phyloP scores from a whole-genome alignment of 2,888 invertebrate species.

The Trichopoda pennipes region DNA sequence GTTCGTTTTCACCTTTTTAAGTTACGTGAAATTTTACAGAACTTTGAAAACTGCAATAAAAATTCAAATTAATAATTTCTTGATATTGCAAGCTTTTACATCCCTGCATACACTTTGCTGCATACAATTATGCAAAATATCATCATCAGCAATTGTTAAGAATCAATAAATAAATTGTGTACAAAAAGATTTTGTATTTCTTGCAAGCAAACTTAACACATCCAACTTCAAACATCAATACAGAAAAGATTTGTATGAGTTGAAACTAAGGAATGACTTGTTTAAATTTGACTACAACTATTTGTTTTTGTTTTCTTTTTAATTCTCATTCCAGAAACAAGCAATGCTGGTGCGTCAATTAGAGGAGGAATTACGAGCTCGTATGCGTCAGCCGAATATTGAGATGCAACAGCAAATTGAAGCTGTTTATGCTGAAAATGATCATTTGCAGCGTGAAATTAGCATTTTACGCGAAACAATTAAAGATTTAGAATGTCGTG shows the following conservation, averaged over 20 bases:
- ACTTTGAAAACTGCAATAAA: too few relatives aligned
- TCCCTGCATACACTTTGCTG: too few relatives aligned
- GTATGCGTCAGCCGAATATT: slow-evolving; percentile 93
- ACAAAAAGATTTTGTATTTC: not conserved
- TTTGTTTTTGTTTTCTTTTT: slow-evolving; percentile 19
- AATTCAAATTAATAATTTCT: slow-evolving; percentile 2
- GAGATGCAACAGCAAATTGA: slow-evolving; percentile 97
- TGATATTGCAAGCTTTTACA: not conserved
- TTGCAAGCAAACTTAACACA: not conserved
- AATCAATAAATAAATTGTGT: slow-evolving; percentile 5
- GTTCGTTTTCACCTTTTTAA: too few relatives aligned
- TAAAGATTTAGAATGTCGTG: slow-evolving; percentile 97
- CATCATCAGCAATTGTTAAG: not conserved
- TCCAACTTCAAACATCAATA: not conserved
- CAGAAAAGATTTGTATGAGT: not conserved
- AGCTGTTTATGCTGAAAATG: slow-evolving; percentile 94
- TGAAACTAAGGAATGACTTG: slow-evolving; percentile 53
- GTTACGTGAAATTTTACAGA: too few relatives aligned
- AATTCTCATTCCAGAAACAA: slow-evolving; percentile 88
- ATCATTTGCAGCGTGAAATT: slow-evolving; percentile 95
- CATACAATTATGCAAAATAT: not conserved
- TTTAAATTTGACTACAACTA: slow-evolving; percentile 30
- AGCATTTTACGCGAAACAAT: slow-evolving; percentile 96
- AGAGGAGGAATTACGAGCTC: slow-evolving; percentile 93
- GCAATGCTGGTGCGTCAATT: slow-evolving; percentile 95